phyloP scores from a whole-genome alignment of 2,113 vertebrate genomes.

The Tetraodon nigroviridis region DNA sequence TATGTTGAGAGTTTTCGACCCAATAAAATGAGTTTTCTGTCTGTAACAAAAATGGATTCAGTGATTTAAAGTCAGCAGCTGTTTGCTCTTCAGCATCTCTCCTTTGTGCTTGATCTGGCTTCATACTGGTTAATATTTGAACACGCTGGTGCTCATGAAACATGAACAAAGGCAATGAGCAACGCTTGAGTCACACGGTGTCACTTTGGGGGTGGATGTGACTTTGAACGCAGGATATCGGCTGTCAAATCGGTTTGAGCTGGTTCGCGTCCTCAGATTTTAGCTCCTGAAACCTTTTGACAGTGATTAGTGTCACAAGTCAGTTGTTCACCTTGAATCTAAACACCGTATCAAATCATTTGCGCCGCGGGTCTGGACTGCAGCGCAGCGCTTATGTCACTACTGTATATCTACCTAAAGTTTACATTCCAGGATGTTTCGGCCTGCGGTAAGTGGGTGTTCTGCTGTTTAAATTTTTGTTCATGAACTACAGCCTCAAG shows the following conservation, averaged over 20 bases:
- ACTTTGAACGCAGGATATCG: constrained; percentile 18
- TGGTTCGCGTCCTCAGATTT: neutral
- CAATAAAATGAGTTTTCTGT: constrained; percentile 57
- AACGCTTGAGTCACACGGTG: constrained; percentile 47
- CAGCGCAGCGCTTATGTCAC: too few relatives aligned
- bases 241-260: constrained; percentile 18
- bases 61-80: constrained; percentile 17
- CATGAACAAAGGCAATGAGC: constrained; percentile 53
- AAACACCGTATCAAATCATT: too few relatives aligned
- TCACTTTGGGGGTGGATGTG: constrained; percentile 30
- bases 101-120: constrained; percentile 7
- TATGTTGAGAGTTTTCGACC: constrained; percentile 28
- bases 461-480: too few relatives aligned
- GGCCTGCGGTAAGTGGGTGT: too few relatives aligned
- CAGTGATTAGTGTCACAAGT: neutral
- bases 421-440: too few relatives aligned
- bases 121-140: constrained; percentile 42
- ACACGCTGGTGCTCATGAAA: constrained; percentile 39
- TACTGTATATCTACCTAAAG: too few relatives aligned
- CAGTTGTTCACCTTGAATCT: too few relatives aligned
- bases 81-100: constrained; percentile 11
- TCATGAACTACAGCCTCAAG: too few relatives aligned
- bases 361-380: too few relatives aligned
- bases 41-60: neutral
- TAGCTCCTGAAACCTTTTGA: neutral